phyloP scores from a whole-genome alignment of 2,888 invertebrate genomes.

The Acleris holmiana region DNA sequence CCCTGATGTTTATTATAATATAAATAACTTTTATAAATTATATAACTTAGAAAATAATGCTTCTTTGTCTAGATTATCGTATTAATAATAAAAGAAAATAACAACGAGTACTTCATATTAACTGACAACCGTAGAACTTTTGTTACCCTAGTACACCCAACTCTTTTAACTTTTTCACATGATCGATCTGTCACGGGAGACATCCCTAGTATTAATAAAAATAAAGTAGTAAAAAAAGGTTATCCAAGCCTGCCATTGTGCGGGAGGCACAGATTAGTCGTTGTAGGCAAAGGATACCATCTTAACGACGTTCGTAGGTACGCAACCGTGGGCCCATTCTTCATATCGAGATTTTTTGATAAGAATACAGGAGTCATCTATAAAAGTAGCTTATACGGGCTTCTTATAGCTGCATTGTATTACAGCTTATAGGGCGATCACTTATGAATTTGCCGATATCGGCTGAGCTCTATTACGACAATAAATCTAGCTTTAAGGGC shows the following conservation, averaged over 20 bases:
- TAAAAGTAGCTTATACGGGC: slow-evolving; percentile 60
- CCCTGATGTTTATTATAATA: no score
- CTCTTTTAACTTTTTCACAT: slow-evolving; percentile 36
- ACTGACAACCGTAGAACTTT: slow-evolving; percentile 32
- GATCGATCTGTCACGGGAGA: slow-evolving; percentile 75
- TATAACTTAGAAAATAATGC: no score
- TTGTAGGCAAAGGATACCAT: slow-evolving; percentile 75
- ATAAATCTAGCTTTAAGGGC: slow-evolving; percentile 27
- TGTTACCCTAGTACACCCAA: slow-evolving; percentile 27
- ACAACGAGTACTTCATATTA: background rate
- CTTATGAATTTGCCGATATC: slow-evolving; percentile 37
- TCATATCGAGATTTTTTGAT: slow-evolving; percentile 77
- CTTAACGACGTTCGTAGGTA: slow-evolving; percentile 72
- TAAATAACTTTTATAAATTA: no score
- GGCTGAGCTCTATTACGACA: slow-evolving; percentile 20
- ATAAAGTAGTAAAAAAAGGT: slow-evolving; percentile 73
- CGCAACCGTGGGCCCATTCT: slow-evolving; percentile 69
- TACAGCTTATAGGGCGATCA: slow-evolving; percentile 35
- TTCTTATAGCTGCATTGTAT: slow-evolving; percentile 40
- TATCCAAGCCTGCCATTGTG: slow-evolving; percentile 78
- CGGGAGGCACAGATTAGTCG: slow-evolving; percentile 72
- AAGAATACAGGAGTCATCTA: slow-evolving; percentile 69
- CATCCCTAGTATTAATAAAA: slow-evolving; percentile 61
- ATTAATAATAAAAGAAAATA: no score
- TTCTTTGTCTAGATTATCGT: no score